Conservation (phyloP, 2,797 vertebrate species). For the Nasua narica region DNA sequence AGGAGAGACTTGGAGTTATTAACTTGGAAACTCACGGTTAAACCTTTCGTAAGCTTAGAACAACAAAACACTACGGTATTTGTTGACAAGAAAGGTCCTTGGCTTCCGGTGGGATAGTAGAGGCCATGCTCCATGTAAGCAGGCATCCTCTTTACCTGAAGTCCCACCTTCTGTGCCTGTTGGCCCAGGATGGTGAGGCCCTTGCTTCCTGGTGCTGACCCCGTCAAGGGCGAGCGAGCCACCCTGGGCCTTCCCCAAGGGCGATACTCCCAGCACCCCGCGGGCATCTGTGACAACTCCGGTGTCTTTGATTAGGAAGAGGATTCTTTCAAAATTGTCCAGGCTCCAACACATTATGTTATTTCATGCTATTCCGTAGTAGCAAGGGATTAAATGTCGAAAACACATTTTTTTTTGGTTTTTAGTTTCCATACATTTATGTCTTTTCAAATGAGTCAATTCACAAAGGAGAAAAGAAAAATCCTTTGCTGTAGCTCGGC, state of each 20-base stretch:
- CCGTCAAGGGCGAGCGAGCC: fast-evolving
- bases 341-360: background rate
- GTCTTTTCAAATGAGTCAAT: background rate
- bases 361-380: background rate
- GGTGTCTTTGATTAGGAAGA: background rate
- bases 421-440: background rate
- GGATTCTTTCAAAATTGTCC: background rate
- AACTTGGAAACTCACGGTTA: background rate
- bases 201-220: background rate
- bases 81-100: background rate
- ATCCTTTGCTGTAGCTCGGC: background rate
- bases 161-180: background rate
- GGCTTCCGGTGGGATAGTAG: background rate
- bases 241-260: background rate
- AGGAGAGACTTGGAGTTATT: background rate
- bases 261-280: background rate
- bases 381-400: background rate
- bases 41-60: background rate
- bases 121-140: background rate
- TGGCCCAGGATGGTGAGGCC: background rate
- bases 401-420: background rate
- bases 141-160: background rate
- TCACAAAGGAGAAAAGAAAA: background rate
- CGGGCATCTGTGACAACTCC: background rate
- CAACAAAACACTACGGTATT: background rate